Evolutionary conservation across 2,888 invertebrate species (phyloP).

Genomic region (Drosophila flavopinicola): DNA sequence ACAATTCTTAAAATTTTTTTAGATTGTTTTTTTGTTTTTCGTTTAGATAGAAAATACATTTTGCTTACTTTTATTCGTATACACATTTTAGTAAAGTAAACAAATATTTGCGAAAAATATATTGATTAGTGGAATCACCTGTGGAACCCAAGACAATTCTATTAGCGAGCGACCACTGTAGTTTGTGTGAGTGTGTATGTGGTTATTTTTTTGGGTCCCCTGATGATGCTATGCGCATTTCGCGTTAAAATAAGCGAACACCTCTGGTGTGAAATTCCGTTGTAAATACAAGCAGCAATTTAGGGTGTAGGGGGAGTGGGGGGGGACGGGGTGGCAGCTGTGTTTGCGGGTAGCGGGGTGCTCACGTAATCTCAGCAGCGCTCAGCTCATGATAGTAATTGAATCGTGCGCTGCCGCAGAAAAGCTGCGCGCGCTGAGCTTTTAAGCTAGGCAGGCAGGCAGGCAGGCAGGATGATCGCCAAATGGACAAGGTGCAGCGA

Average conservation of each 20-base stretch:
- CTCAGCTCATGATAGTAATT: slow-evolving; percentile 6
- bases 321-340: background rate
- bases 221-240: slow-evolving; percentile 60
- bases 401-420: slow-evolving; percentile 6
- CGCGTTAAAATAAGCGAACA: slow-evolving; percentile 60
- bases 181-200: background rate
- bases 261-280: slow-evolving; percentile 68
- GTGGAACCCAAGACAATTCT: background rate
- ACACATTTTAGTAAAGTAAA: too few species aligned
- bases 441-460: slow-evolving; percentile 12
- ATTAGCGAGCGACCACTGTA: background rate
- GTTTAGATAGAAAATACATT: too few species aligned
- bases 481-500: background rate
- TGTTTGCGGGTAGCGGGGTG: background rate
- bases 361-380: slow-evolving; percentile 29
- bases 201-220: slow-evolving; percentile 35
- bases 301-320: too few species aligned
- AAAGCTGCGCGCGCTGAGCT: slow-evolving; percentile 29
- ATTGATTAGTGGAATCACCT: too few species aligned
- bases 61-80: too few species aligned
- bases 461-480: slow-evolving; percentile 16
- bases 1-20: too few species aligned
- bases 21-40: too few species aligned
- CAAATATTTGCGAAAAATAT: too few species aligned
- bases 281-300: slow-evolving; percentile 56